These are phyloP conservation scores for Sebastes fasciatus DNA, from an alignment of 2,113 vertebrate genomes.

Conservation along the genomic window DNA sequence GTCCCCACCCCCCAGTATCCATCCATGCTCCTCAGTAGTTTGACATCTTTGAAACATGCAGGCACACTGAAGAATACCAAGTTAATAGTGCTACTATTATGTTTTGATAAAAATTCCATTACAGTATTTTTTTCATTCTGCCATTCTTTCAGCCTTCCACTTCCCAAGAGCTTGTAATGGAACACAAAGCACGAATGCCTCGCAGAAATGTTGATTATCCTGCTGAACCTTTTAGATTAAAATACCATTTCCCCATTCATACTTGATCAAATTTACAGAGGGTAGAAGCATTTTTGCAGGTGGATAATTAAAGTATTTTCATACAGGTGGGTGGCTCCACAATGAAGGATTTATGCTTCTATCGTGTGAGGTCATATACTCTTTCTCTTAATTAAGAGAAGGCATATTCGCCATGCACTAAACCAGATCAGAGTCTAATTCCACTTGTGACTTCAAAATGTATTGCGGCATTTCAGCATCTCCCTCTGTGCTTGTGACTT, in stretches of 20 bases:
- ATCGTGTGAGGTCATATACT: conserved; percentile 9
- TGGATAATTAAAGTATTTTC: conserved; percentile 43
- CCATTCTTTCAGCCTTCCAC: conserved; percentile 4
- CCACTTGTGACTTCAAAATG: conserved; percentile 57
- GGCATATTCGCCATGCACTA: conserved; percentile 38
- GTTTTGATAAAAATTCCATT: conserved; percentile 10
- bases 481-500: conserved; percentile 60
- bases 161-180: conserved; percentile 28
- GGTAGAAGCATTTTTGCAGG: neutral
- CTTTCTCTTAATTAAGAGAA: conserved; percentile 50
- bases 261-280: conserved; percentile 32
- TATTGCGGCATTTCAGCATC: conserved; percentile 65
- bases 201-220: conserved; percentile 42
- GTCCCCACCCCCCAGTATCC: neutral
- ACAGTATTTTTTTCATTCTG: conserved; percentile 1
- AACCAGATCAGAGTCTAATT: conserved; percentile 49
- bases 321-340: conserved; percentile 14
- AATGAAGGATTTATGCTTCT: conserved; percentile 23
- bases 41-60: conserved; percentile 1
- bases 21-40: neutral
- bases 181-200: conserved; percentile 41
- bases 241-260: conserved; percentile 35
- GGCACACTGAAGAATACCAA: neutral
- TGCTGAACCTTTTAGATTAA: conserved; percentile 57
- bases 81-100: conserved; percentile 1